phyloP scores from a whole-genome alignment of 2,888 invertebrate species.

The Hanleya hanleyi region DNA sequence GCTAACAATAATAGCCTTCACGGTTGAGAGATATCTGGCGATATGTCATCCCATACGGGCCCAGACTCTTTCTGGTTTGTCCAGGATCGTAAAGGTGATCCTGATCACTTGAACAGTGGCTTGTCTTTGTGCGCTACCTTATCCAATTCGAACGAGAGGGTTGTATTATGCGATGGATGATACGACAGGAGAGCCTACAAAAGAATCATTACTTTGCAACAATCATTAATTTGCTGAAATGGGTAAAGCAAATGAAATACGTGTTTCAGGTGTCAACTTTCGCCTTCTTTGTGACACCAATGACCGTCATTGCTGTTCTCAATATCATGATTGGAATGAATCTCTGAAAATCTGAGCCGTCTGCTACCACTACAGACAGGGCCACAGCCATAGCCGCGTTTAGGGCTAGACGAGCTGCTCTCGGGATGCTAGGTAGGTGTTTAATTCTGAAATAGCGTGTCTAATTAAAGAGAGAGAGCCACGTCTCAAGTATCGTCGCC shows the following conservation, averaged over 20 bases:
- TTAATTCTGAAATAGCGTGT: no score
- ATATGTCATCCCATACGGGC: slow-evolving; percentile 90
- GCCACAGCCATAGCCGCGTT: slow-evolving; percentile 24
- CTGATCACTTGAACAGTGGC: slow-evolving; percentile 85
- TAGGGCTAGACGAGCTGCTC: slow-evolving; percentile 55
- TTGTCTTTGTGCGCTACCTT: slow-evolving; percentile 79
- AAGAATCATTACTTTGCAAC: slow-evolving; percentile 58
- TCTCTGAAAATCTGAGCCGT: slow-evolving; percentile 34
- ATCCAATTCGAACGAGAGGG: slow-evolving; percentile 56
- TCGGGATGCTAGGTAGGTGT: slow-evolving; percentile 69
- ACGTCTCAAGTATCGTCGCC: no score
- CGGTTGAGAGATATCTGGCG: slow-evolving; percentile 89
- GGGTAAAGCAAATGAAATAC: slow-evolving; percentile 38
- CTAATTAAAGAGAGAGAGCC: no score
- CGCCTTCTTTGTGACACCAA: slow-evolving; percentile 85
- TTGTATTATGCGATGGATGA: slow-evolving; percentile 43
- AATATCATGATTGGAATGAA: slow-evolving; percentile 75
- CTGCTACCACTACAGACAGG: slow-evolving; percentile 10
- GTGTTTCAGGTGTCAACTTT: slow-evolving; percentile 86
- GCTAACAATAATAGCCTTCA: slow-evolving; percentile 92
- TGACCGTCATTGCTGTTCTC: slow-evolving; percentile 82
- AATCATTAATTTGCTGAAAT: slow-evolving; percentile 48
- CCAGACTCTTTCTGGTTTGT: slow-evolving; percentile 87
- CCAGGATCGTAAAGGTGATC: slow-evolving; percentile 85
- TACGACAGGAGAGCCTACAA: slow-evolving; percentile 36